Evolutionary conservation across 2,888 invertebrate species (phyloP), one percentile per base, ranked within the genome.

Genomic region (Epinotia brunnichana): DNA sequence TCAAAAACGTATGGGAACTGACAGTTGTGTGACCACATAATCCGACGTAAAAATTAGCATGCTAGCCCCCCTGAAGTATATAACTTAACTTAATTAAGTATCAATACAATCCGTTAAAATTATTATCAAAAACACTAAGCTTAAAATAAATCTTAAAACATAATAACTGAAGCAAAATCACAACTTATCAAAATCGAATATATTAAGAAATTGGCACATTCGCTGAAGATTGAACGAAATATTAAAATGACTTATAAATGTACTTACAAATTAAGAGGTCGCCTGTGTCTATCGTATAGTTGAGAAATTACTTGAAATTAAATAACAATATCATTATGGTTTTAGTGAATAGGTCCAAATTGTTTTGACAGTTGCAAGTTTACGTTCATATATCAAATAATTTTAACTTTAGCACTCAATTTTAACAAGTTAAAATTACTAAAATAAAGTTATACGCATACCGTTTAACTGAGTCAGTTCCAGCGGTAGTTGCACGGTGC

Each of bases 191-290:
- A 48, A 51, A 41, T 56, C 13, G 7, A 39, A 63, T 69, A 57
- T 57, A 57, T 44, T 44, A 57, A 57, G 1, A 57, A 67, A 48
- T 67, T 67, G 67, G 67, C 67, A 67, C 67, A 67, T 54, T 41
- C 21, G 19, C 17, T 62, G 41, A 62, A 7, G 21, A 3, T n/a
- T 21, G 53, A 54, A 54, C 9, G 21, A 54, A 35, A 15, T 15
- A 39, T 35, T n/a, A 39, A 54, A 35, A 64, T 19, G 53, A 15
- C 19, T 54, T 54, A 64, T 9, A 19, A 19, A 15, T 3, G n/a
- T 35, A 7, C 35, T 29, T 53, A 53, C 17, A 53, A 51, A 53
- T 17, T n/a, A 61, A 61, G 61, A 44, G 44, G 61, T 48, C 44
- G 24, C n/a, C 19, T 2, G 44, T 61, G 15, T 48, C n/a, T n/a